A percentile compares a stretch with the other conserved stretches of the same genome.
phyloP scores from a whole-genome alignment of 2,888 invertebrate species.

The Tanytarsus gracilentus region DNA sequence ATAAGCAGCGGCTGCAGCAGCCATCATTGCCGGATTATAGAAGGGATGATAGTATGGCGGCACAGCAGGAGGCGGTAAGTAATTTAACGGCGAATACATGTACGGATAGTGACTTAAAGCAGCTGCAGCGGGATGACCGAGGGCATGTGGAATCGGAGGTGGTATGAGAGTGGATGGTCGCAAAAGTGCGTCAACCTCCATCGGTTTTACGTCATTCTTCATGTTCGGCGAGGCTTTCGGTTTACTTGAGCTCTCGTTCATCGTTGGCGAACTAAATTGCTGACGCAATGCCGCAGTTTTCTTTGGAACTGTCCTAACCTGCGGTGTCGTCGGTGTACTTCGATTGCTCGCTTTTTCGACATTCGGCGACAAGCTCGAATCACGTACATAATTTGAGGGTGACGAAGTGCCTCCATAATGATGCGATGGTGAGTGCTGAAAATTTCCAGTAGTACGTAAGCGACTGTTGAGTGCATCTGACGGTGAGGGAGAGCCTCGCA shows the following conservation, averaged over 20 bases:
- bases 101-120: slow-evolving; percentile 19
- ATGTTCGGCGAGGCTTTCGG: slow-evolving; percentile 5
- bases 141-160: slow-evolving; percentile 28
- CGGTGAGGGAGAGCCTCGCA: slow-evolving; percentile 32
- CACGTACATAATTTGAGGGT: slow-evolving; percentile 30
- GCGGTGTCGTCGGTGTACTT: slow-evolving; percentile 16
- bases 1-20: slow-evolving; percentile 26
- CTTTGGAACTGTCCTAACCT: slow-evolving; percentile 41
- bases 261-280: slow-evolving; percentile 44
- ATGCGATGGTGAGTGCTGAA: slow-evolving; percentile 20
- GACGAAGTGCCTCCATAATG: background rate
- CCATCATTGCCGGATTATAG: slow-evolving; percentile 38
- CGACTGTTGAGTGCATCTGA: slow-evolving; percentile 7
- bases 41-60: slow-evolving; percentile 36
- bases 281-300: slow-evolving; percentile 44
- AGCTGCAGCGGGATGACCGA: slow-evolving; percentile 8
- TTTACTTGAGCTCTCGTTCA: slow-evolving; percentile 38
- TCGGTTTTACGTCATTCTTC: slow-evolving; percentile 20
- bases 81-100: slow-evolving; percentile 20
- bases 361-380: slow-evolving; percentile 37
- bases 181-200: slow-evolving; percentile 29
- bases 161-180: slow-evolving; percentile 30
- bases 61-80: slow-evolving; percentile 8
- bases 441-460: slow-evolving; percentile 26
- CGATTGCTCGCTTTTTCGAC: slow-evolving; percentile 35